These are phyloP conservation scores for Epinephelus coioides DNA, from an alignment of 2,797 vertebrate genomes.

Conservation along the genomic window DNA sequence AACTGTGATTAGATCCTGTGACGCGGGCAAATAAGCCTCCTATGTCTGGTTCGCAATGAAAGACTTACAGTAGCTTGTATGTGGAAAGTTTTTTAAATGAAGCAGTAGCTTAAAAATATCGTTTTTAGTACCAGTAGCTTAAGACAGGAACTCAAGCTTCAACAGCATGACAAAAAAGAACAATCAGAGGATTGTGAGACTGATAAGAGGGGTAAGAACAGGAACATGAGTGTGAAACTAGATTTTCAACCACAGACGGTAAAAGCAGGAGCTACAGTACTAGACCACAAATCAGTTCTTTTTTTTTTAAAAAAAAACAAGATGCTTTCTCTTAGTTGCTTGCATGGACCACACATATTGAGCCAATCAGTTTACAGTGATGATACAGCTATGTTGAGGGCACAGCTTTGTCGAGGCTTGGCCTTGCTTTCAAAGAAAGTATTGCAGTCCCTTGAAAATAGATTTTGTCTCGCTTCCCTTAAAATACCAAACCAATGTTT, in stretches of 20 bases:
- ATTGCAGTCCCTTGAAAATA: not conserved
- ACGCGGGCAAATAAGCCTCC: not conserved
- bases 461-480: not conserved
- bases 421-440: conserved; percentile 2
- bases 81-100: not conserved
- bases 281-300: not conserved
- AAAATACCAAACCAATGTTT: conserved; percentile 9
- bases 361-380: not conserved
- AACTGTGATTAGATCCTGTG: not conserved
- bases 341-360: not conserved
- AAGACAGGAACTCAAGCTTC: not conserved
- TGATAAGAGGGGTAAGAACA: not conserved
- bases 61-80: not conserved
- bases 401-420: not conserved
- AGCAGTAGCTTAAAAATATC: not conserved
- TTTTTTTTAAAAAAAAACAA: not conserved
- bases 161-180: not conserved
- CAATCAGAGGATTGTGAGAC: not conserved
- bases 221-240: conserved; percentile 19
- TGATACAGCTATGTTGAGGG: conserved; percentile 4
- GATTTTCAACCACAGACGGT: conserved; percentile 12
- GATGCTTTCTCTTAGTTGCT: not conserved
- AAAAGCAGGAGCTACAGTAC: not conserved
- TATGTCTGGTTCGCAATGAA: not conserved
- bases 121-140: not conserved